Base-by-base conservation (phyloP, 53 echinoderm and acorn worm species). In the Antedon mediterranea region DNA sequence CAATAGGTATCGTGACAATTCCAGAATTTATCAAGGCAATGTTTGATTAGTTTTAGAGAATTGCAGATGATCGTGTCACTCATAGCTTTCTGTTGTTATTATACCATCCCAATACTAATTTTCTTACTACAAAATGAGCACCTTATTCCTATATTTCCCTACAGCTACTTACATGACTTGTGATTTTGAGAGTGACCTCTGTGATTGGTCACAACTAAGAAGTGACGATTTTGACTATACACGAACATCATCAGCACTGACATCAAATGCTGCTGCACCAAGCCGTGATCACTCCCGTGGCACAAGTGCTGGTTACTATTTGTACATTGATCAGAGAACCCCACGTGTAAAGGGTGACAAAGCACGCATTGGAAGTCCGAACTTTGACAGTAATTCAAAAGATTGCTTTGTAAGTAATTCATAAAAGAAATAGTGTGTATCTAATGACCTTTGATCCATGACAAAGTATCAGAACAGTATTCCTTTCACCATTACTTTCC, bases 101-200 rank as follows among this genome's bases (percentile, higher is more conserved):
- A n/a, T n/a, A n/a, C n/a, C n/a, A n/a, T n/a, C n/a, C n/a, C n/a
- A n/a, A n/a, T n/a, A n/a, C n/a, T n/a, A n/a, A n/a, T n/a, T n/a
- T n/a, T n/a, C n/a, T n/a, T n/a, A n/a, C n/a, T n/a, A n/a, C n/a
- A n/a, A n/a, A n/a, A n/a, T n/a, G n/a, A n/a, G n/a, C n/a, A n/a
- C n/a, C n/a, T 37, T 37, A 6, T 37, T 37, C 11, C 4, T 6
- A 37, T 6, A 6, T 57, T 1, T 73, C 18, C 11, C 34, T 3
- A 33, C 34, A 76, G 76, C 13, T 0, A 26, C 76, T 6, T 76
- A 76, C 34, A 33, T 34, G 9, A 32, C 32, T 4, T 92, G 92
- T 82, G 92, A 92, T 43, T 92, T 92, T 75, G 84, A 89, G 41
- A 74, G 81, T 4, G 83, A 76, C 43, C 81, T 88, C 79, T 92